Percentiles rank a stretch among this genome's conserved stretches.
Evolutionary conservation across 2,113 vertebrate species (phyloP).

Genomic region (Ramphastos sulfuratus): DNA sequence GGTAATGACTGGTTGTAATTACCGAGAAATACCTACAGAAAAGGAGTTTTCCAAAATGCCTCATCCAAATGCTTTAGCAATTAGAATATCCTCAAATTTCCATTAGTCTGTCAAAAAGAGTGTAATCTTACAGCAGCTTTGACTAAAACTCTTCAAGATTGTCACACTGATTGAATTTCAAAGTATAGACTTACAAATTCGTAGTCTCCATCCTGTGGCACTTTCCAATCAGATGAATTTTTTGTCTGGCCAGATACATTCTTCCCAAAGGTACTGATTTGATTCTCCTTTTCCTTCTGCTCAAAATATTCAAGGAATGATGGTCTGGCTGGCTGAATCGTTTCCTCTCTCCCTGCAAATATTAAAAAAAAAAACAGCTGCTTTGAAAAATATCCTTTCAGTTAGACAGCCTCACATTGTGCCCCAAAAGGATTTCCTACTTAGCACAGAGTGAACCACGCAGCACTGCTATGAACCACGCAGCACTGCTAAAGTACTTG

Average conservation of each 20-base stretch:
- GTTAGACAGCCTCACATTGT: background rate
- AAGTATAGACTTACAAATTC: slow-evolving; percentile 86
- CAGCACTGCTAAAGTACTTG: background rate
- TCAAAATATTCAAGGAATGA: slow-evolving; percentile 98
- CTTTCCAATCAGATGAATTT: slow-evolving; percentile 83
- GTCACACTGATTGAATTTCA: slow-evolving; percentile 39
- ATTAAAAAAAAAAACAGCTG: background rate
- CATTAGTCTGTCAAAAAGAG: slow-evolving; percentile 54
- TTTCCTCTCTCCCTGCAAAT: slow-evolving; percentile 86
- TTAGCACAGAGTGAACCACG: background rate
- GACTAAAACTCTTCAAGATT: slow-evolving; percentile 36
- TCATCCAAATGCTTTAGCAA: slow-evolving; percentile 1
- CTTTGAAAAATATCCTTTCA: background rate
- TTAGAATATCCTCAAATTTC: slow-evolving; percentile 41
- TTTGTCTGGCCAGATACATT: slow-evolving; percentile 71
- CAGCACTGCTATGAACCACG: background rate
- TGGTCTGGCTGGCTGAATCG: slow-evolving; percentile 86
- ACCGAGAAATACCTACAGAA: slow-evolving; percentile 12
- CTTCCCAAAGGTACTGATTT: slow-evolving; percentile 82
- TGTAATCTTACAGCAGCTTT: slow-evolving; percentile 13
- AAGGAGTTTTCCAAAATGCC: slow-evolving; percentile 4
- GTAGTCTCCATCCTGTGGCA: slow-evolving; percentile 87
- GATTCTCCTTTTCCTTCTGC: slow-evolving; percentile 92
- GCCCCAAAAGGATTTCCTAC: background rate
- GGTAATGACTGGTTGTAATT: background rate